Base-by-base conservation (phyloP, 2,113 vertebrate genomes). In the Pogonocichla stellata region DNA sequence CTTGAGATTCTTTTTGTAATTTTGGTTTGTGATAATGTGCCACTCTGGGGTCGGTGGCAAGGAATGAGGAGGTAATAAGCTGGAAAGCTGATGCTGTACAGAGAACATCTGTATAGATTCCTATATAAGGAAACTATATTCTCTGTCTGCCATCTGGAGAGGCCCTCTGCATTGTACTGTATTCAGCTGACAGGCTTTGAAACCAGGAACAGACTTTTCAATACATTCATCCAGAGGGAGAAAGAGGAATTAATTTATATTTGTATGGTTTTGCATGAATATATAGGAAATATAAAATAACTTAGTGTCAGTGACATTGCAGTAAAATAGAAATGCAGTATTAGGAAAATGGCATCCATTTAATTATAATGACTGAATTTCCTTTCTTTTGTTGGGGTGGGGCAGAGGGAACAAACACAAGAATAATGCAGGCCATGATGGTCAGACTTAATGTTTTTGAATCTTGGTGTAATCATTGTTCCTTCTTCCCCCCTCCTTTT, bases 81-180 rank as follows among this genome's bases (percentile, higher is more conserved):
- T 92, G 67, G 88, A 65, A 64, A 90, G 60, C 77, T 90, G 90
- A 45, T 74, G 75, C 71, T 86, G 64, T 88, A 60, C 53, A 67
- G 60, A 57, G 45, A 95, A 93, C 80, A 93, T 77, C 85, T 93
- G 75, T 90, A 83, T 88, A 31, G 75, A 80, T 93, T 94, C 71
- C 56, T 92, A 8, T 92, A 58, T 78, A 74, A 85, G 70, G 87
- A 81, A 92, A 56, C 67, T 92, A 4, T 84, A 60, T 86, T 93
- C 78, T 85, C 60, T 73, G 29, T 62, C 60, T 94, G 54, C 74
- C 79, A 83, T 78, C 64, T 93, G 90, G 90, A 83, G 92, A 94
- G 90, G 43, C 67, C 50, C 65, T 95, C 78, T 86, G 60, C 5
- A 2, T 80, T 92, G 65, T 36, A 25, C 71, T 80, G 4, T 48